Evolutionary conservation across 2,888 invertebrate species (phyloP).

Genomic region (Amphipyra tragopoginis): DNA sequence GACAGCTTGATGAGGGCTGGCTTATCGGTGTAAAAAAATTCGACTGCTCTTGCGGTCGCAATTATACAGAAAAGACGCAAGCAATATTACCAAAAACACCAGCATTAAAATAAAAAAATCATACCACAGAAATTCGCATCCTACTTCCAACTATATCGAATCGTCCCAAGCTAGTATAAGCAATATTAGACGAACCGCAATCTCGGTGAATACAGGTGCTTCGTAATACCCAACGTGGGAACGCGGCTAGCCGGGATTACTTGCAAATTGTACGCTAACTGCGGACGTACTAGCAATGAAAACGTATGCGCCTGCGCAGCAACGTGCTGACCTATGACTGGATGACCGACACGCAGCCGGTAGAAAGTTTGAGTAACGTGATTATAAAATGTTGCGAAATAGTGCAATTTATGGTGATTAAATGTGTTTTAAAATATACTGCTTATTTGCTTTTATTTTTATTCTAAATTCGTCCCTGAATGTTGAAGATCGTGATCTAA

Average conservation of each 20-base stretch:
- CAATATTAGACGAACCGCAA: conserved; percentile 43
- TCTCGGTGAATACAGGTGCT: conserved; percentile 34
- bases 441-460: too few relatives aligned
- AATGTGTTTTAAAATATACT: background rate
- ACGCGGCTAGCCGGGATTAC: conserved; percentile 63
- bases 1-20: too few relatives aligned
- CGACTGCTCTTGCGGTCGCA: background rate
- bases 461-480: too few relatives aligned
- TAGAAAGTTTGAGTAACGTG: conserved; percentile 53
- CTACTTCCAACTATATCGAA: conserved; percentile 6
- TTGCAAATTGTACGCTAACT: conserved; percentile 71
- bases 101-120: background rate
- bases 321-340: conserved; percentile 58
- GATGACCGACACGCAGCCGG: conserved; percentile 49
- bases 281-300: conserved; percentile 54
- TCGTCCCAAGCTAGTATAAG: conserved; percentile 23
- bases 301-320: conserved; percentile 52
- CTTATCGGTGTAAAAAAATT: background rate
- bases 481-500: too few relatives aligned
- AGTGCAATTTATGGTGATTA: conserved; percentile 18
- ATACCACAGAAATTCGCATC: background rate
- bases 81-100: background rate
- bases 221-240: conserved; percentile 54
- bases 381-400: conserved; percentile 52
- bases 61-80: background rate